Conservation (phyloP, 23 tunicate genomes). For the Diplosoma virens region DNA sequence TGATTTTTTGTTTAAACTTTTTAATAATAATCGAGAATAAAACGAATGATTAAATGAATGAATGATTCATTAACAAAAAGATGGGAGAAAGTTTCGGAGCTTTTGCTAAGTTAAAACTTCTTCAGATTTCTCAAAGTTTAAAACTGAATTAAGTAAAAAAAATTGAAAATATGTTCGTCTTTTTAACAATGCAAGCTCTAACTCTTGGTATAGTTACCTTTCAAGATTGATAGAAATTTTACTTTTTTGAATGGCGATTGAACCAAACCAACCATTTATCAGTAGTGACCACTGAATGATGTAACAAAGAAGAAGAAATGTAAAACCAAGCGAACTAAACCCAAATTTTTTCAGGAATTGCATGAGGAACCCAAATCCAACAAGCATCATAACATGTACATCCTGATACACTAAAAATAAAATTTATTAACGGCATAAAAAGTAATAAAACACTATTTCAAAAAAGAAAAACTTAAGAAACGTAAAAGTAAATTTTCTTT, state of each 20-base stretch:
- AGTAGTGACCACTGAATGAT: slow-evolving; percentile 85
- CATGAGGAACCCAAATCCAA: slow-evolving; percentile 97
- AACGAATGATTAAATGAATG: no score
- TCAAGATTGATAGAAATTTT: slow-evolving; percentile 24
- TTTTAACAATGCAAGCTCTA: no score
- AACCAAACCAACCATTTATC: slow-evolving; percentile 83
- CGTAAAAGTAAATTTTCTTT: background rate
- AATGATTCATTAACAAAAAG: no score
- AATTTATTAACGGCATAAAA: background rate
- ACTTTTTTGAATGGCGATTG: slow-evolving; percentile 22
- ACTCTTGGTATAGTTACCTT: no score
- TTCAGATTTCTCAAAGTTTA: no score
- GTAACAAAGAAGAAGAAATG: slow-evolving; percentile 74
- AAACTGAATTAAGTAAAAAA: no score
- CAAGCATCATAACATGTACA: slow-evolving; percentile 89
- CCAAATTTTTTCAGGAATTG: slow-evolving; percentile 83
- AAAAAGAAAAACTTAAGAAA: background rate
- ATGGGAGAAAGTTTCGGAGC: no score
- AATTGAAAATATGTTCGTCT: no score
- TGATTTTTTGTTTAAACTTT: no score
- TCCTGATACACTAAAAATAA: slow-evolving; percentile 79
- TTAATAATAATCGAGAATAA: no score
- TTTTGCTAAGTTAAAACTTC: no score
- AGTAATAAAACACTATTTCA: background rate
- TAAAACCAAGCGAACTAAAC: slow-evolving; percentile 91